Conservation (phyloP, 2,113 vertebrate genomes). For the Hyla sarda region DNA sequence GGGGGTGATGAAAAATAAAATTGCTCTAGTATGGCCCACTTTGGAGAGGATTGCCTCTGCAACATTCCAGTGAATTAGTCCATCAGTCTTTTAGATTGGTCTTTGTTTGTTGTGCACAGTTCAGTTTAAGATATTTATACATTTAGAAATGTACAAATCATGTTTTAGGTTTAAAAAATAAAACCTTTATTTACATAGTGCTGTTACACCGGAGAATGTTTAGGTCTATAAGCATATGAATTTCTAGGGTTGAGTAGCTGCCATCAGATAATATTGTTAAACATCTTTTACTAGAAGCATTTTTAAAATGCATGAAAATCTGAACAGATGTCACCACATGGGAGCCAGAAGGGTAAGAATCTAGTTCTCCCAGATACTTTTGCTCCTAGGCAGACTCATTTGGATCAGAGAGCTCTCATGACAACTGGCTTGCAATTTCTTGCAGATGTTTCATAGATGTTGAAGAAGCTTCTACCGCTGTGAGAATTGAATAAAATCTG, state of each 20-base stretch:
- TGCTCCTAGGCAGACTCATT: constrained; percentile 61
- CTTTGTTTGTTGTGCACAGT: no score
- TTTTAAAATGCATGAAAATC: constrained; percentile 3
- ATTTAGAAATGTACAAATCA: no score
- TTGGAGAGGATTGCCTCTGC: no score
- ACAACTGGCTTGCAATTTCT: constrained; percentile 53
- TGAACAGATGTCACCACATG: constrained; percentile 28
- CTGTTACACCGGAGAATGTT: no score
- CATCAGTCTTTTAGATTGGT: no score
- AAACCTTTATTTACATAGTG: no score
- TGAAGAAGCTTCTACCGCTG: not conserved
- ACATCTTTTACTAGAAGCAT: not conserved
- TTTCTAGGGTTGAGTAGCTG: not conserved
- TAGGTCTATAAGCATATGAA: no score
- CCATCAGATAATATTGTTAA: not conserved
- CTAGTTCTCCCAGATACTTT: constrained; percentile 53
- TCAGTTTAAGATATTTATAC: no score
- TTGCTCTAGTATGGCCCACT: no score
- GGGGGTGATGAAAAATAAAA: no score
- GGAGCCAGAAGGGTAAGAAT: constrained; percentile 20
- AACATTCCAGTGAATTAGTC: no score
- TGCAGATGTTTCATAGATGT: constrained; percentile 54
- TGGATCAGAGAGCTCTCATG: constrained; percentile 60
- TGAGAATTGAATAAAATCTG: constrained; percentile 14
- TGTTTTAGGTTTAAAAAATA: no score